Conservation (phyloP, 2,113 vertebrate genomes). For the Chaenocephalus aceratus region DNA sequence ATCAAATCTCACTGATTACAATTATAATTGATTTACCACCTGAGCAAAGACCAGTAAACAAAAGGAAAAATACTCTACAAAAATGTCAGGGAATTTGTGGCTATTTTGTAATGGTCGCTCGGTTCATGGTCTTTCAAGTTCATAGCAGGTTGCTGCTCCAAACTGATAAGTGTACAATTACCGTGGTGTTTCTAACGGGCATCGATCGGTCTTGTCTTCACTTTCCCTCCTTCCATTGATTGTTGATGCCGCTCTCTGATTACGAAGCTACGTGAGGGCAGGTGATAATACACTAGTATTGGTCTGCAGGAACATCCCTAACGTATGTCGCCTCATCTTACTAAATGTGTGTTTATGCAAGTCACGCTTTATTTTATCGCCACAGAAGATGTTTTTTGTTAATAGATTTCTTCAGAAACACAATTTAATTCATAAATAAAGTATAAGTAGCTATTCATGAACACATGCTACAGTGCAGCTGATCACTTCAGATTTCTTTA, state of each 20-base stretch:
- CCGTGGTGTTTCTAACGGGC: slow-evolving; percentile 63
- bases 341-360: slow-evolving; percentile 17
- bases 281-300: slow-evolving; percentile 64
- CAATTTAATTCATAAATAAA: background rate
- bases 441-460: too few relatives aligned
- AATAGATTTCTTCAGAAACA: background rate
- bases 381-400: background rate
- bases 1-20: slow-evolving; percentile 1
- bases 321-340: slow-evolving; percentile 11
- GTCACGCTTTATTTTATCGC: background rate
- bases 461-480: background rate
- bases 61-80: background rate
- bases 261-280: slow-evolving; percentile 66
- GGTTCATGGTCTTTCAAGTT: slow-evolving; percentile 54
- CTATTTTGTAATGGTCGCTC: slow-evolving; percentile 10
- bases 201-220: slow-evolving; percentile 77
- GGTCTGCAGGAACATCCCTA: slow-evolving; percentile 34
- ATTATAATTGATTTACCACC: background rate
- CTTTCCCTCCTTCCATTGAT: slow-evolving; percentile 72
- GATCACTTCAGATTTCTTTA: slow-evolving; percentile 10
- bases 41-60: background rate
- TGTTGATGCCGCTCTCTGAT: slow-evolving; percentile 74
- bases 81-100: background rate
- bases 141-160: slow-evolving; percentile 48
- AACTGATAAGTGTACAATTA: slow-evolving; percentile 76